Base-by-base conservation (phyloP, 2,888 invertebrate genomes). In the Drosophila buzzatii region DNA sequence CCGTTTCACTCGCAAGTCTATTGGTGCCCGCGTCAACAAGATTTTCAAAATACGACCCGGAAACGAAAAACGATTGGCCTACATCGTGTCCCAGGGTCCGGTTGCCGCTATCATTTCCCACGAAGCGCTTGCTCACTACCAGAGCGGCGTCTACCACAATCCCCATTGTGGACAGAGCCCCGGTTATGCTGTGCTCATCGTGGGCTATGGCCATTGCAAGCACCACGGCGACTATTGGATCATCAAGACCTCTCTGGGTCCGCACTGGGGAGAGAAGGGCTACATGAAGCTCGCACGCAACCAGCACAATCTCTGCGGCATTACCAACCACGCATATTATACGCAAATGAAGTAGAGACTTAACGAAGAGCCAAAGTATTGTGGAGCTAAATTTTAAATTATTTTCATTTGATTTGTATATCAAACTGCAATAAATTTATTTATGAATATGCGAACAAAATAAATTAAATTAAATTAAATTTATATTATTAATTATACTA, bases 271-370 rank as follows among this genome's bases (percentile, higher is more conserved):
- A 0, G 73, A 75, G 42, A 42, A 14, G 3, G 75, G 75, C 20
- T 75, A 75, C 47, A 6, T 75, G 16, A 51, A 9, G 27, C 42
- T 75, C 6, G 79, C 61, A 0, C 79, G 75, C 5, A 78, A 78
- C 39, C 59, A 23, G 66, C n/a, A 33, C 0, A 75, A 75, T 23
- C 45, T 59, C 1, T 75, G 75, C 47, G 75, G 75, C 31, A 78
- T 75, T 16, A 6, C 67, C 23, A 78, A 78, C 52, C 44, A 35
- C 16, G 62, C 16, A 3, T 66, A 41, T 18, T 77, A 7, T 20
- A 61, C 78, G 8, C 9, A n/a, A 9, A 9, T 60, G 27, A 12
- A 16, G 1, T 59, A 62, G 42, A 37, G 6, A 14, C 14, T 41
- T 14, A 8, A 12, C n/a, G 7, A 44, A 10, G 12, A 2, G 37